Conservation (phyloP, 2,888 invertebrate species). For the Crematogaster levior region DNA sequence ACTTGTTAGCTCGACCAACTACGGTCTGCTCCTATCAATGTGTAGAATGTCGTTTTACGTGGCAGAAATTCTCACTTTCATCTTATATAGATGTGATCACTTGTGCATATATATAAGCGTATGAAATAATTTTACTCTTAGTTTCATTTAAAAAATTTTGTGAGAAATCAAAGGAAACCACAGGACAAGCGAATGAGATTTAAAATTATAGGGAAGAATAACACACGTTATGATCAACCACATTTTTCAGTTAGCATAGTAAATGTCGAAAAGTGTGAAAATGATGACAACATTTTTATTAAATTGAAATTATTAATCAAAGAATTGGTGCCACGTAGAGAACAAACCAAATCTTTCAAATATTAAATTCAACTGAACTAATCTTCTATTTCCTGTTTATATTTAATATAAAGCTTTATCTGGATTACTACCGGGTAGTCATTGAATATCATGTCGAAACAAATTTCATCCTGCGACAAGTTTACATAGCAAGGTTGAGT, state of each 20-base stretch:
- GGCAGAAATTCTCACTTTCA: not conserved
- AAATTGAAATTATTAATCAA: not conserved
- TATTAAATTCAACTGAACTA: not conserved
- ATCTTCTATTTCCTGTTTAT: not conserved
- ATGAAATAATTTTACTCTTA: not conserved
- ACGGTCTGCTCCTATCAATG: not conserved
- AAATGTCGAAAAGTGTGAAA: not conserved
- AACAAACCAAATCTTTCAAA: too few relatives aligned
- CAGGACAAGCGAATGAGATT: too few relatives aligned
- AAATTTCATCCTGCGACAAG: too few relatives aligned
- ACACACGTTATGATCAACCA: too few relatives aligned
- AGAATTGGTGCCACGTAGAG: too few relatives aligned
- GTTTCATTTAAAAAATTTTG: not conserved
- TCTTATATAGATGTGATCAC: not conserved
- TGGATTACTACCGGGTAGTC: not conserved
- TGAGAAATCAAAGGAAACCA: not conserved
- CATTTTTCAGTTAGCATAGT: not conserved
- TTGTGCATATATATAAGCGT: not conserved
- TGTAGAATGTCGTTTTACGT: not conserved
- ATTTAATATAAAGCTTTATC: not conserved
- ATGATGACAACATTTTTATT: not conserved
- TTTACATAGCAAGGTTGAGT: not conserved
- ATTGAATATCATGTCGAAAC: not conserved
- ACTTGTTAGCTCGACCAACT: conserved; percentile 24
- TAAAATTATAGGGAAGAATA: too few relatives aligned